These are phyloP conservation scores for Drosophila paracracens DNA, from an alignment of 2,888 invertebrate genomes.

Conservation along the genomic window DNA sequence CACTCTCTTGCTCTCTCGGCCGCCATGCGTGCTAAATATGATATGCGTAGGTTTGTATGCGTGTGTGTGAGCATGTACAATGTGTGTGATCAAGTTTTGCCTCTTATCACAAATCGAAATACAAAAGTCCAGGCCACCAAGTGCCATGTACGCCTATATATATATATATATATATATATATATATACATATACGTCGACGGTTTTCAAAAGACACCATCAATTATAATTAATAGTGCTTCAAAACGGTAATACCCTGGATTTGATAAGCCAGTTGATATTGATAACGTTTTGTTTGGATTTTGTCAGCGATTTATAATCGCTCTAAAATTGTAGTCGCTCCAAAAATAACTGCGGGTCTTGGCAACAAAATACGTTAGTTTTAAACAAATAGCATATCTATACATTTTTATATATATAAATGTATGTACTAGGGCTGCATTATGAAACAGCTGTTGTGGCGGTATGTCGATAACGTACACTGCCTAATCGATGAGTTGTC, in stretches of 20 bases:
- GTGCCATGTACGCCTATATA: constrained; percentile 33
- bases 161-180: constrained; percentile 2
- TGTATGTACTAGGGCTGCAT: constrained; percentile 28
- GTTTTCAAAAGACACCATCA: constrained; percentile 57
- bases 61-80: constrained; percentile 6
- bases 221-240: constrained; percentile 75
- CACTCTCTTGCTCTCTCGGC: constrained; percentile 16
- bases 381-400: constrained; percentile 18
- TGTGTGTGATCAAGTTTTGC: constrained; percentile 58
- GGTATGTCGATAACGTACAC: constrained; percentile 26
- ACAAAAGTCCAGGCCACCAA: constrained; percentile 70
- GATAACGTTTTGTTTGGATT: constrained; percentile 52
- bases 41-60: constrained; percentile 11
- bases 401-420: neutral
- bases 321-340: constrained; percentile 15
- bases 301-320: constrained; percentile 68
- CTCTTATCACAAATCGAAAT: constrained; percentile 75
- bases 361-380: constrained; percentile 52
- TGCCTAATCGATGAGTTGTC: constrained; percentile 8
- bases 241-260: constrained; percentile 59
- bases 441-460: constrained; percentile 4
- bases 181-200: constrained; percentile 17
- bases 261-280: constrained; percentile 68
- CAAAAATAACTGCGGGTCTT: constrained; percentile 26
- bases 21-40: constrained; percentile 42